A percentile compares a stretch with the other conserved stretches of the same genome.
Evolutionary conservation across 2,113 vertebrate species (phyloP).

Genomic region (Halichoerus grypus): DNA sequence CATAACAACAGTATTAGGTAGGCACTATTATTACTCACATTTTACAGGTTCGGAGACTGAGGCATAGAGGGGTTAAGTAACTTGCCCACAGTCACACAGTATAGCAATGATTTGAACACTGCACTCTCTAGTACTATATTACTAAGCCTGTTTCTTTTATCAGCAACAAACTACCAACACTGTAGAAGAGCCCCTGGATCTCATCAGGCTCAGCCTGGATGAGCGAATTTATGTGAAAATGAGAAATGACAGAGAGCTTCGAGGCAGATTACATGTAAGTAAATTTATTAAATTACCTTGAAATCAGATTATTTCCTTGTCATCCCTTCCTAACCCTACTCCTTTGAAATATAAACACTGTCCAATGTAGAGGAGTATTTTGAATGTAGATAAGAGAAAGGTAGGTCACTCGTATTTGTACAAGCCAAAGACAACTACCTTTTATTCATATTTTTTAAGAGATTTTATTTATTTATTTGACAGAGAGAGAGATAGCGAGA

Average conservation of each 20-base stretch:
- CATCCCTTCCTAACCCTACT: neutral
- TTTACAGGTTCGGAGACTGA: neutral
- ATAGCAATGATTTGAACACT: neutral
- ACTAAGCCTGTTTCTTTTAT: conserved; percentile 70
- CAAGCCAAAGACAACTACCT: neutral
- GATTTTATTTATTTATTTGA: too few species aligned
- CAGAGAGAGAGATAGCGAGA: too few species aligned
- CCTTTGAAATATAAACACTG: neutral
- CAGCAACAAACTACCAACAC: conserved; percentile 96
- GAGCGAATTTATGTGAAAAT: conserved; percentile 99
- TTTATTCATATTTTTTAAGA: neutral
- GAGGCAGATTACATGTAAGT: conserved; percentile 96
- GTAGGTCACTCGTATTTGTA: neutral
- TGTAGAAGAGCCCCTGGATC: conserved; percentile 97
- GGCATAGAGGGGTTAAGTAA: neutral
- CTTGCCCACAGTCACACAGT: neutral
- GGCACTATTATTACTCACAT: neutral
- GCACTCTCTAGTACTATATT: neutral
- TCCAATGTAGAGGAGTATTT: neutral
- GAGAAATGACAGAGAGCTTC: conserved; percentile 97
- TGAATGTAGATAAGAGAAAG: neutral
- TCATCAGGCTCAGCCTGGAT: conserved; percentile 97
- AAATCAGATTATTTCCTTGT: neutral
- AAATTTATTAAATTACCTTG: neutral
- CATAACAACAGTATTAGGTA: neutral